These are phyloP conservation scores for Esox masquinongy DNA, from an alignment of 2,797 vertebrate species.

Conservation along the genomic window DNA sequence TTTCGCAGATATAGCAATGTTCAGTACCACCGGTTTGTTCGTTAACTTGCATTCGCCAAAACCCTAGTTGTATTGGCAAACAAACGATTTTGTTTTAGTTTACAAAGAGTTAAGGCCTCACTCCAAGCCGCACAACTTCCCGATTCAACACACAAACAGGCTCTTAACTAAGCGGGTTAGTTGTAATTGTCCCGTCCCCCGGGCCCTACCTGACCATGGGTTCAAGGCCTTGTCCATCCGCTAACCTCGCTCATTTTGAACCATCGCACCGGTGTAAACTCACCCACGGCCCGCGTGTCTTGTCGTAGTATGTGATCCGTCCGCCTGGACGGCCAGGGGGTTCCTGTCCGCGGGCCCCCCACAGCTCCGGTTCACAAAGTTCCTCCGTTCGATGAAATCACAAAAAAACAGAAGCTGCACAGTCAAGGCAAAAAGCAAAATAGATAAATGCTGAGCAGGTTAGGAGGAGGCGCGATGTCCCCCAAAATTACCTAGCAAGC, in stretches of 20 bases:
- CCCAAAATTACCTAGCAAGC: constrained; percentile 39
- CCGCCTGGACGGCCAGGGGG: constrained; percentile 69
- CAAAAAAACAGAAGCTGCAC: constrained; percentile 8
- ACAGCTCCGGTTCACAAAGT: constrained; percentile 62
- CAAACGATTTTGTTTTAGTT: constrained; percentile 48
- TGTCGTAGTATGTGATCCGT: constrained; percentile 45
- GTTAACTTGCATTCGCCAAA: constrained; percentile 28
- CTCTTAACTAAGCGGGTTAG: background rate
- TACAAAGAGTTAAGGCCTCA: constrained; percentile 44
- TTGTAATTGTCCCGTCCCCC: constrained; percentile 46
- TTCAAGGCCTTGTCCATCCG: constrained; percentile 62
- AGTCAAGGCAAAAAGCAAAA: background rate
- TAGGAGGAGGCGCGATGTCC: constrained; percentile 45
- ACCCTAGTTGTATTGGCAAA: constrained; percentile 38
- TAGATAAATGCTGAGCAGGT: constrained; percentile 9
- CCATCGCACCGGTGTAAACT: constrained; percentile 48
- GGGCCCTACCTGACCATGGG: constrained; percentile 39
- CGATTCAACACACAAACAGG: constrained; percentile 52
- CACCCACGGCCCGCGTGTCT: constrained; percentile 72
- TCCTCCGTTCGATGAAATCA: constrained; percentile 43
- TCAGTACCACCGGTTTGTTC: background rate
- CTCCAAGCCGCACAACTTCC: constrained; percentile 59
- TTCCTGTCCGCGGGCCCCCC: constrained; percentile 64
- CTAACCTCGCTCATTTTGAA: constrained; percentile 34
- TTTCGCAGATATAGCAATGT: background rate